Evolutionary conservation across 2,797 vertebrate genomes (phyloP).

Genomic region (Myotis findleyi): DNA sequence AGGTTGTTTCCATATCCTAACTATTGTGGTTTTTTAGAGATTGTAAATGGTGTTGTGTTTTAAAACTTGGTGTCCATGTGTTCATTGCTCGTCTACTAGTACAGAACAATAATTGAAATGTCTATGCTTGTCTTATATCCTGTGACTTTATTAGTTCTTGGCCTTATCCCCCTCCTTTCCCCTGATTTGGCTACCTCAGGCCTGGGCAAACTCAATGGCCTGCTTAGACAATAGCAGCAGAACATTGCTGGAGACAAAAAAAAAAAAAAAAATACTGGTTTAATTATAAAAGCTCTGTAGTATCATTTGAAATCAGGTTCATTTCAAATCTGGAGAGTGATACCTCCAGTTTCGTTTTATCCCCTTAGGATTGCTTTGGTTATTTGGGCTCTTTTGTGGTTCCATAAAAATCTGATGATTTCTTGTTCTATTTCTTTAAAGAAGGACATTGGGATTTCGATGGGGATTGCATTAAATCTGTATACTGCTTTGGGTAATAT

Average conservation of each 20-base stretch:
- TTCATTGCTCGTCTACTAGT: background rate
- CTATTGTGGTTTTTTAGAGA: background rate
- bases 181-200: background rate
- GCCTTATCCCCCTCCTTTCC: background rate
- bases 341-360: no score
- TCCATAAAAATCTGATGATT: no score
- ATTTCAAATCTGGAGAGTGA: no score
- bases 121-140: background rate
- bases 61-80: background rate
- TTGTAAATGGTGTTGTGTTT: slow-evolving; percentile 21
- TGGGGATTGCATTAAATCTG: no score
- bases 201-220: background rate
- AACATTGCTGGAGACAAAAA: background rate
- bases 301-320: no score
- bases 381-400: no score
- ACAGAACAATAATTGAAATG: background rate
- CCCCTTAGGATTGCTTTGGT: no score
- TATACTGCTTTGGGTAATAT: no score
- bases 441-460: no score
- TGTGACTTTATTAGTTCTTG: background rate
- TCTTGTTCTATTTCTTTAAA: no score
- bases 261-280: background rate
- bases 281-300: no score
- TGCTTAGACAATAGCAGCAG: background rate
- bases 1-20: background rate